Conservation (phyloP, 2,888 invertebrate species). For the Mythimna albipuncta region DNA sequence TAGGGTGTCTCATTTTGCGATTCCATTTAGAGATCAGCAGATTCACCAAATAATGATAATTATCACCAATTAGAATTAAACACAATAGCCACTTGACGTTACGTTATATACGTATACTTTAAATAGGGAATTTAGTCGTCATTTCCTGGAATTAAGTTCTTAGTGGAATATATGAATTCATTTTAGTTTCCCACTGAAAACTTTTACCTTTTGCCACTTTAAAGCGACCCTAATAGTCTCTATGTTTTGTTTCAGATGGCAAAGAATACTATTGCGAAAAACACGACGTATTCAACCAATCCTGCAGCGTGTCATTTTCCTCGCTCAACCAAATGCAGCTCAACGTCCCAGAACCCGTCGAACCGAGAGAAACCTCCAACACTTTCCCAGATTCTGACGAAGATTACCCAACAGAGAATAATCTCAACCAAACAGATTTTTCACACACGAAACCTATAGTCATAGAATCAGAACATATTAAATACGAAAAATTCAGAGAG, state of each 20-base stretch:
- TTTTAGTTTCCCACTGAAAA: not conserved
- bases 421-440: conserved; percentile 87
- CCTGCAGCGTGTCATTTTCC: conserved; percentile 84
- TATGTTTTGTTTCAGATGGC: conserved; percentile 75
- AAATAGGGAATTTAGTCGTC: not conserved
- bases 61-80: not conserved
- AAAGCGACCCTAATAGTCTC: too few relatives aligned
- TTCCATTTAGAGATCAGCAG: not conserved
- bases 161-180: not conserved
- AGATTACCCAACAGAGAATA: conserved; percentile 86
- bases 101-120: not conserved
- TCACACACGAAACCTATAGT: conserved; percentile 87
- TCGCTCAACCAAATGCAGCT: conserved; percentile 85
- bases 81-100: not conserved
- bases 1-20: not conserved
- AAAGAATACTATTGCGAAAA: conserved; percentile 89
- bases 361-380: conserved; percentile 78
- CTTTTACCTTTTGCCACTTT: too few relatives aligned
- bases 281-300: conserved; percentile 86
- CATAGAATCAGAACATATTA: conserved; percentile 83
- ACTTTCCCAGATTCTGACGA: conserved; percentile 85
- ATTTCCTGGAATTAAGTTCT: too few relatives aligned
- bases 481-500: conserved; percentile 80
- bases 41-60: not conserved
- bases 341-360: conserved; percentile 85